Conservation (phyloP, 2,113 vertebrate species). For the Cyphomyrus plagiostoma region DNA sequence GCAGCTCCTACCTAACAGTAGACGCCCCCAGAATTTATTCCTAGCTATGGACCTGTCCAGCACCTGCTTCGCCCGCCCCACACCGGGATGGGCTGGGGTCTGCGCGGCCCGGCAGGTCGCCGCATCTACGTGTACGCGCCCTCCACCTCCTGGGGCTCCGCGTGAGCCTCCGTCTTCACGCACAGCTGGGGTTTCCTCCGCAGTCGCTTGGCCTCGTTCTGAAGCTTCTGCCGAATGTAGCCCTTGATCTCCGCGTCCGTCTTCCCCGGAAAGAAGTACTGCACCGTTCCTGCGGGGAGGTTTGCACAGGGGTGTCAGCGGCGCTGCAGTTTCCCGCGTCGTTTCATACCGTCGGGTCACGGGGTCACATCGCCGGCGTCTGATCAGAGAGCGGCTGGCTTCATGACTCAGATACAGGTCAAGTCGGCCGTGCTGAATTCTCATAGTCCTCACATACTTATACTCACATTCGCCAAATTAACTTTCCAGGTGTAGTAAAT, state of each 20-base stretch:
- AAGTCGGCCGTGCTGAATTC: neutral
- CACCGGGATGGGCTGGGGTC: neutral
- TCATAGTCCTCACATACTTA: neutral
- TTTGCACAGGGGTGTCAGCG: neutral
- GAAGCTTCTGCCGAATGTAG: constrained; percentile 55
- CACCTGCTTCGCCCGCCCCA: neutral
- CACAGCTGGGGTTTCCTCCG: constrained; percentile 41
- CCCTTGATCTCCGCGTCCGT: constrained; percentile 52
- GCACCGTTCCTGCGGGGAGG: constrained; percentile 42
- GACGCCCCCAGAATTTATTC: neutral
- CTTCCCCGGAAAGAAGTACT: constrained; percentile 51
- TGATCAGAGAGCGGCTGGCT: neutral
- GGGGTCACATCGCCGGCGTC: neutral
- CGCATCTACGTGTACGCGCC: neutral
- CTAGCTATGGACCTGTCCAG: neutral
- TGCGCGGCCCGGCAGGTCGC: neutral
- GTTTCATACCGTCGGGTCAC: neutral
- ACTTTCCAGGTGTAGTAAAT: neutral
- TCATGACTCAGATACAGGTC: neutral
- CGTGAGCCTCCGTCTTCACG: constrained; percentile 7
- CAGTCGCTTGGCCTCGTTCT: constrained; percentile 51
- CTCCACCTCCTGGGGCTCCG: neutral
- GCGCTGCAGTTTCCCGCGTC: neutral
- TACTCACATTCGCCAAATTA: neutral
- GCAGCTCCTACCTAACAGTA: neutral